Conservation (phyloP, 1,140 invertebrate genomes). For the Cotesia chilonis region DNA sequence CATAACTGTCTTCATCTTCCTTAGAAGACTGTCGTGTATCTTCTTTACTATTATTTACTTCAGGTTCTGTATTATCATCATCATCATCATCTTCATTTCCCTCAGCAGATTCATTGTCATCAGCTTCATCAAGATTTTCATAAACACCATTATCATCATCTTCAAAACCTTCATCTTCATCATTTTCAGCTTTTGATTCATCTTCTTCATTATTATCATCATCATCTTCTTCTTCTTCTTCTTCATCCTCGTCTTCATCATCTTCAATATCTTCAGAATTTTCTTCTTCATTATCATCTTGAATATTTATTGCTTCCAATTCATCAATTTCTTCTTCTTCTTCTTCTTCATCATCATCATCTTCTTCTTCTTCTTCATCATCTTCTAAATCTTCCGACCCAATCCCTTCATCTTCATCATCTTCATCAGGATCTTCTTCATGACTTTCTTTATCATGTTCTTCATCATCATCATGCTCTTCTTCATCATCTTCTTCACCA, state of each 20-base stretch:
- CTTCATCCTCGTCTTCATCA: slow-evolving; percentile 45
- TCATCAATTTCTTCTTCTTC: slow-evolving; percentile 53
- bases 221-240: slow-evolving; percentile 51
- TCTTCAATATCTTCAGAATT: slow-evolving; percentile 48
- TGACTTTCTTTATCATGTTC: slow-evolving; percentile 31
- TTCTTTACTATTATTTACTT: slow-evolving; percentile 46
- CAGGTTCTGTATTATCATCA: slow-evolving; percentile 47
- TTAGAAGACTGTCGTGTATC: slow-evolving; percentile 42
- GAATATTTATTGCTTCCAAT: too few relatives aligned
- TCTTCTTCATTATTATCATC: slow-evolving; percentile 48
- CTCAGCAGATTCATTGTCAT: slow-evolving; percentile 48
- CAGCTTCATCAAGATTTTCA: slow-evolving; percentile 51
- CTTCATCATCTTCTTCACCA: slow-evolving; percentile 43
- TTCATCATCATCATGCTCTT: slow-evolving; percentile 45
- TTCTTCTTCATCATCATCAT: slow-evolving; percentile 52
- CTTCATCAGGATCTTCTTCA: slow-evolving; percentile 35
- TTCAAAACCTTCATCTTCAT: slow-evolving; percentile 53
- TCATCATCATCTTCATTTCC: slow-evolving; percentile 49
- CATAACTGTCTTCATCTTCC: slow-evolving; percentile 57
- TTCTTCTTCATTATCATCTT: slow-evolving; percentile 48
- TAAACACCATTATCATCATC: slow-evolving; percentile 52
- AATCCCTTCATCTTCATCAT: slow-evolving; percentile 34
- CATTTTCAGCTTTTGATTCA: slow-evolving; percentile 45
- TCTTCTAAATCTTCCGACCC: slow-evolving; percentile 40
- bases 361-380: slow-evolving; percentile 54